Percentiles rank a stretch among this genome's conserved stretches.
Conservation (phyloP, 1,140 invertebrate genomes). For the Acromyrmex echinatior region DNA sequence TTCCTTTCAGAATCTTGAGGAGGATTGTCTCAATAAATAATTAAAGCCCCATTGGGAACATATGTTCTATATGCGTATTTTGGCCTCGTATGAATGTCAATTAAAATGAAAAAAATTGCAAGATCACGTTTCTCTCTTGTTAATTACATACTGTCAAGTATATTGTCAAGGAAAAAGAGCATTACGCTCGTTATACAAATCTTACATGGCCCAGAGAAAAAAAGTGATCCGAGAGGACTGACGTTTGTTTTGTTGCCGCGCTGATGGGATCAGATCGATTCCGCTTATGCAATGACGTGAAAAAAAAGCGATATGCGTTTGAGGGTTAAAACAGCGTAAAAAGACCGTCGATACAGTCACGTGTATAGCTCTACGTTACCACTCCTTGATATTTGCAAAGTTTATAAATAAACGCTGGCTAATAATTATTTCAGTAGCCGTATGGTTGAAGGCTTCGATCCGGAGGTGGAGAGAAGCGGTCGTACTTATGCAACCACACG, state of each 20-base stretch:
- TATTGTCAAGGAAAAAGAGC: neutral
- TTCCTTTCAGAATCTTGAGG: constrained; percentile 4
- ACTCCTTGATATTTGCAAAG: constrained; percentile 69
- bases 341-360: constrained; percentile 51
- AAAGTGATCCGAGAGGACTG: constrained; percentile 1
- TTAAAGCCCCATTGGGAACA: neutral
- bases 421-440: constrained; percentile 69
- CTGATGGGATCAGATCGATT: constrained; percentile 62
- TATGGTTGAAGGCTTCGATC: constrained; percentile 67
- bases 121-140: neutral
- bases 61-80: neutral
- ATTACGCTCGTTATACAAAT: neutral
- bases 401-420: constrained; percentile 68
- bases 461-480: constrained; percentile 29
- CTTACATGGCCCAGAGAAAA: neutral
- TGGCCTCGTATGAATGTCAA: neutral
- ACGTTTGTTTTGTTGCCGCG: constrained; percentile 48
- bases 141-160: neutral
- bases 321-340: constrained; percentile 57
- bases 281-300: constrained; percentile 55
- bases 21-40: neutral
- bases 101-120: constrained; percentile 2
- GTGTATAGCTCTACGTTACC: constrained; percentile 54
- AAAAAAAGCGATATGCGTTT: constrained; percentile 60
- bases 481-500: constrained; percentile 43